These are phyloP conservation scores for Trichechus manatus DNA, from an alignment of 2,113 vertebrate genomes.

Conservation along the genomic window DNA sequence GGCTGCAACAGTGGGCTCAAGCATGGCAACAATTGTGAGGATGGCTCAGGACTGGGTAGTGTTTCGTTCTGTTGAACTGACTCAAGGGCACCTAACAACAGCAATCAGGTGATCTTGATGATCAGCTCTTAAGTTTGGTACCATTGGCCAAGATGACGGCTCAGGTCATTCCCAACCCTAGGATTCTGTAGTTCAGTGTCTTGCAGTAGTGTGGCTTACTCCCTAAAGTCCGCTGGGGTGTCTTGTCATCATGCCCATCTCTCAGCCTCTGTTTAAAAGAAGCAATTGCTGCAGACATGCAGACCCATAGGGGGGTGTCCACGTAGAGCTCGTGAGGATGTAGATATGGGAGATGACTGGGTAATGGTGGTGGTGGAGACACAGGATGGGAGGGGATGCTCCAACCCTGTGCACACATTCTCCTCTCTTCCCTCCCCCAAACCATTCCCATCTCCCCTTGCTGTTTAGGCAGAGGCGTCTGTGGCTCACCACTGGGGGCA, in stretches of 20 bases:
- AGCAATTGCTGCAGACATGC: background rate
- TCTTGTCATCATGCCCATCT: background rate
- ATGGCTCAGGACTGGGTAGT: no score
- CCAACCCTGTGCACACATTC: background rate
- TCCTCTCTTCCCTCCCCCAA: background rate
- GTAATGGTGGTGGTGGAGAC: background rate
- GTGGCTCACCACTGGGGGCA: background rate
- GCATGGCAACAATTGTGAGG: no score
- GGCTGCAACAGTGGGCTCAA: no score
- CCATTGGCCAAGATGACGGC: background rate
- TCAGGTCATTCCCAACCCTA: background rate
- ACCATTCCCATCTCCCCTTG: accelerated
- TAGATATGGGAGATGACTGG: background rate
- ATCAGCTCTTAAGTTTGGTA: background rate
- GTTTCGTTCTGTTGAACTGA: no score
- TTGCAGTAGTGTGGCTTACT: background rate
- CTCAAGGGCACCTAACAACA: no score
- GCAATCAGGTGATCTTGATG: background rate
- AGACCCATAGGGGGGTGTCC: background rate
- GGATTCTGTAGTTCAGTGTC: background rate
- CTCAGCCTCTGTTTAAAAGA: background rate
- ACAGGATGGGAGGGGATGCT: background rate
- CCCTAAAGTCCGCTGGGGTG: background rate
- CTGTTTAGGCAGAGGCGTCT: background rate
- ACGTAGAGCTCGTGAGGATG: background rate